Evolutionary conservation across 1,140 invertebrate species (phyloP), one percentile per base, ranked within the genome.

Genomic region (Drosophila busckii): DNA sequence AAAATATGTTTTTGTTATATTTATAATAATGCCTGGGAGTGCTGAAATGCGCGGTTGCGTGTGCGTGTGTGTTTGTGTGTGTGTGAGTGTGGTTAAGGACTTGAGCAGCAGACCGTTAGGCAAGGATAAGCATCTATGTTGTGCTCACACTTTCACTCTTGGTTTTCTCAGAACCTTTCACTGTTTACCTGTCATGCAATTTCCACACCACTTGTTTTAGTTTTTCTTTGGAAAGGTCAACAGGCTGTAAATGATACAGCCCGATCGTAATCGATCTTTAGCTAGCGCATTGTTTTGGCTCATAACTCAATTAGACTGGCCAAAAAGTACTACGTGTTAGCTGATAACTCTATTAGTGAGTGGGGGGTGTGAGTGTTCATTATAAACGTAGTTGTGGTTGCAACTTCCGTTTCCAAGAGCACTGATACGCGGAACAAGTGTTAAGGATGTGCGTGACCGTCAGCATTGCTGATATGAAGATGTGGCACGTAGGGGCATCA

Each of bases 1-100:
- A 34, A 32, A 53, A n/a, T n/a, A n/a, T n/a, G n/a, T 13, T 40
- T 45, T 80, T 58, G 68, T 80, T 80, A 80, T 80, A 71, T 78
- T 67, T 78, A 71, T 78, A 71, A 80, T 78, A 68, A 78, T 80
- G n/a, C n/a, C n/a, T n/a, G n/a, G n/a, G n/a, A n/a, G n/a, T n/a
- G n/a, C n/a, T n/a, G n/a, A n/a, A n/a, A n/a, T n/a, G n/a, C n/a
- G n/a, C n/a, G n/a, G n/a, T 76, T 71, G 63, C 34, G 25, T 54
- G 32, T 22, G 62, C 52, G 63, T 44, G 49, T 59, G 58, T 48
- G 20, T 48, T 41, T 42, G 29, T 59, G 22, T 29, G 38, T 17
- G 40, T 52, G 38, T 49, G 22, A 37, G 32, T 15, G 28, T 12
- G 4, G 0, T n/a, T 15, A 15, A 45, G 26, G 25, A 45, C 35